Evolutionary conservation across 1,140 invertebrate species (phyloP), one percentile per base, ranked within the genome.

Genomic region (Catajapyx aquilonaris): DNA sequence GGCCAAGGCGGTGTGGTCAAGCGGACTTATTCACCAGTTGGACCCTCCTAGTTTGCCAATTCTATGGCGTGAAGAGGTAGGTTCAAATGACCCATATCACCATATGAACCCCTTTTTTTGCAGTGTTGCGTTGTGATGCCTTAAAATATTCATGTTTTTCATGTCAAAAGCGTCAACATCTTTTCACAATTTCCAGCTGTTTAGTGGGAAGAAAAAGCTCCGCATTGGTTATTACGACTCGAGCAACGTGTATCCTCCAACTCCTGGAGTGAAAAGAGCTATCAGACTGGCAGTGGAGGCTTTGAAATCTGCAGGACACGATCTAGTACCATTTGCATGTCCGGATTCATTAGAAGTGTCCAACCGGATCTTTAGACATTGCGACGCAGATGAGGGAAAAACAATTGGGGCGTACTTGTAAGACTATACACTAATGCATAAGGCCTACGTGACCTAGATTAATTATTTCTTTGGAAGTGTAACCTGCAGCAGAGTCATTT

Each of bases 201-300:
- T n/a, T n/a, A n/a, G n/a, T n/a, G n/a, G n/a, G n/a, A n/a, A 17
- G 4, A 25, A 21, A 21, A 23, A 22, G 16, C 22, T 49, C 11
- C 32, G 33, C 20, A 49, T 49, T 33, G 49, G 49, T 17, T 51
- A 49, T 32, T 51, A 51, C 30, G 48, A 51, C 20, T 42, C 47
- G 16, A 41, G 44, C n/a, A 44, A 44, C 35, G 41, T 47, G 35
- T 45, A 38, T 4, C 49, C 49, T n/a, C 15, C 40, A 1, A 51
- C 43, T 20, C 49, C 49, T 15, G 49, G 47, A 11, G 15, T 44
- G 20, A 39, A 42, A 19, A 43, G 49, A 35, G 46, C 46, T 15
- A 45, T 51, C 19, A 30, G 36, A n/a, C 42, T 45, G 32, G 41
- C 49, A 2, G 46, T 46, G 31, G 34, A 41, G 19, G 34, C 35